phyloP scores from a whole-genome alignment of 2,113 vertebrate species.

The Microtus oregoni region DNA sequence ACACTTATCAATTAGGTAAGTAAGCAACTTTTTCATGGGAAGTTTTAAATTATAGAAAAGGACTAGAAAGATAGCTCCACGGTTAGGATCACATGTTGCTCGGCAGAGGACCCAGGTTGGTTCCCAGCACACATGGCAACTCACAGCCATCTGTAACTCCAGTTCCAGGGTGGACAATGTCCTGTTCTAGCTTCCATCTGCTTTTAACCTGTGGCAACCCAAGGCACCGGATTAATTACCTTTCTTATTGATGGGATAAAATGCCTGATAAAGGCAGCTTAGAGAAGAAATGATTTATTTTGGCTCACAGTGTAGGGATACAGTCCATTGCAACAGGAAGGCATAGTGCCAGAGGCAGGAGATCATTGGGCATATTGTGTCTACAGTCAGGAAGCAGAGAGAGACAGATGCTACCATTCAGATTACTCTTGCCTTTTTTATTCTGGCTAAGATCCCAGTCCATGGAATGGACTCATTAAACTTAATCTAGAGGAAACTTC shows the following conservation, averaged over 20 bases:
- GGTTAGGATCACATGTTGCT: background rate
- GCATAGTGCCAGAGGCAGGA: background rate
- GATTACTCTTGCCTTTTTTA: background rate
- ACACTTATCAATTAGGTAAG: background rate
- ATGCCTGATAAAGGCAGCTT: background rate
- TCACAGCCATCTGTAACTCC: background rate
- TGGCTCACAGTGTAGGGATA: background rate
- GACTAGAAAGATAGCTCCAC: background rate
- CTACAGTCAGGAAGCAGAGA: background rate
- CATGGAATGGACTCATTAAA: background rate
- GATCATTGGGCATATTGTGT: background rate
- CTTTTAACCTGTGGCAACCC: background rate
- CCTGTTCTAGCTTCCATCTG: background rate
- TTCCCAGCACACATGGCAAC: background rate
- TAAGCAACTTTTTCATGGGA: background rate
- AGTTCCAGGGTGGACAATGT: background rate
- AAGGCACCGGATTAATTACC: background rate
- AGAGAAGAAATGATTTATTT: background rate
- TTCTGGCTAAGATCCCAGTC: background rate
- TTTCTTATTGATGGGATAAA: background rate
- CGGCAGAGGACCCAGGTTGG: background rate
- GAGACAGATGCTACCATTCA: background rate
- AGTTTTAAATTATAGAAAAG: background rate
- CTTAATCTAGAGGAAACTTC: background rate
- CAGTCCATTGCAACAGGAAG: background rate